A percentile compares a stretch with the other conserved stretches of the same genome.
Evolutionary conservation across 2,888 invertebrate species (phyloP).

Genomic region (Patella ulyssiponensis): DNA sequence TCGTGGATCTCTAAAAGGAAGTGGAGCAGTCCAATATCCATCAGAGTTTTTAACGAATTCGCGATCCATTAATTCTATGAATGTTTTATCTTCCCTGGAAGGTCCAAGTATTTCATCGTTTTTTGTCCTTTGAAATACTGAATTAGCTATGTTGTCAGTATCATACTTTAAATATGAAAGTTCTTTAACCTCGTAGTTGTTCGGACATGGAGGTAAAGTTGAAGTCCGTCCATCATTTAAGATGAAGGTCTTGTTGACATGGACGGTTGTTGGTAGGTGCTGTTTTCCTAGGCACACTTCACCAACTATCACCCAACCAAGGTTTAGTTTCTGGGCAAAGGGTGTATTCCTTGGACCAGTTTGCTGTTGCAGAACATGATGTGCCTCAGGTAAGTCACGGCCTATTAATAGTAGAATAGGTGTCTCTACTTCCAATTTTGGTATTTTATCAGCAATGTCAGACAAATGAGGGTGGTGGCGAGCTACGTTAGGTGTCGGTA

Average conservation of each 20-base stretch:
- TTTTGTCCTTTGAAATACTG: conserved; percentile 26
- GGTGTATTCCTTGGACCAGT: too few relatives aligned
- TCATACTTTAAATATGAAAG: too few relatives aligned
- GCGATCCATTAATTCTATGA: conserved; percentile 28
- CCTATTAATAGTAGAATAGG: too few relatives aligned
- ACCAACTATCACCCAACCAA: conserved; percentile 39
- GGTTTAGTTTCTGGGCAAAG: conserved; percentile 13
- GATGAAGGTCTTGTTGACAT: conserved; percentile 16
- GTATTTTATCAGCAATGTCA: too few relatives aligned
- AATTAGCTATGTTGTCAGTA: neutral
- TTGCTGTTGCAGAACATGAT: too few relatives aligned
- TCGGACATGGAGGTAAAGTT: too few relatives aligned
- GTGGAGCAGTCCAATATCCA: conserved; percentile 25
- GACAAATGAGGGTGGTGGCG: neutral
- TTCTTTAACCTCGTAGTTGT: too few relatives aligned
- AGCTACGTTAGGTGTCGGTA: neutral
- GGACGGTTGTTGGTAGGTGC: conserved; percentile 25
- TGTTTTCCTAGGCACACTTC: conserved; percentile 37
- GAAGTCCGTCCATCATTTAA: conserved; percentile 14
- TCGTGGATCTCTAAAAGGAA: neutral
- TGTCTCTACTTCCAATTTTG: too few relatives aligned
- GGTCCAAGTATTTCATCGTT: conserved; percentile 28
- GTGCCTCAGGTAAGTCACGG: too few relatives aligned
- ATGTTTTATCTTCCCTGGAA: conserved; percentile 35
- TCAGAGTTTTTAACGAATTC: conserved; percentile 11